Conservation (phyloP, 2,113 vertebrate genomes). For the Coracopsis vasa region DNA sequence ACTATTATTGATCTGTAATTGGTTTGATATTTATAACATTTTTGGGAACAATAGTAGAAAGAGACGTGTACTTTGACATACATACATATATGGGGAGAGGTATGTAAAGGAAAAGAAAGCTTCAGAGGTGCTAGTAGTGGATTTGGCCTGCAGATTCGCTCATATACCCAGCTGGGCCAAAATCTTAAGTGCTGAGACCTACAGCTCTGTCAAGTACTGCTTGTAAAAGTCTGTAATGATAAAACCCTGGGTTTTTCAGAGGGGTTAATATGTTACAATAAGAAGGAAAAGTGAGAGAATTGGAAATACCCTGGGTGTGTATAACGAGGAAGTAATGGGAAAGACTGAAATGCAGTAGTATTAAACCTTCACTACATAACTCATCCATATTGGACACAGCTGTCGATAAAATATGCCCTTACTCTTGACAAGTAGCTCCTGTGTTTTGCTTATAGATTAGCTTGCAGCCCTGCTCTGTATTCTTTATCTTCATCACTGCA, state of each 20-base stretch:
- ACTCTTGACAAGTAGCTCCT: slow-evolving; percentile 75
- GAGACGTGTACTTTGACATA: neutral
- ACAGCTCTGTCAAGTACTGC: neutral
- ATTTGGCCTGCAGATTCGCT: neutral
- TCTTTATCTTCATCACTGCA: slow-evolving; percentile 80
- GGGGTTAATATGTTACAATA: slow-evolving; percentile 50
- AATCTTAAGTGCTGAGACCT: neutral
- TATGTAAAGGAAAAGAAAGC: neutral
- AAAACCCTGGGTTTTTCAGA: neutral
- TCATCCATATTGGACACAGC: slow-evolving; percentile 79
- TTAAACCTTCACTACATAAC: slow-evolving; percentile 72
- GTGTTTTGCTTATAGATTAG: slow-evolving; percentile 79
- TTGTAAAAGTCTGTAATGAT: neutral
- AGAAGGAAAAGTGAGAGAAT: slow-evolving; percentile 23
- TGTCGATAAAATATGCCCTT: slow-evolving; percentile 79
- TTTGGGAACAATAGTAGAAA: neutral
- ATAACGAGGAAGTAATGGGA: neutral
- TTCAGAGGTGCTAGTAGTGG: neutral
- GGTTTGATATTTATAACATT: neutral
- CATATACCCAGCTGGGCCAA: neutral
- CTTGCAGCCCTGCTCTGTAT: slow-evolving; percentile 75
- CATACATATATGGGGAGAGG: neutral
- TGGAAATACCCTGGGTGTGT: slow-evolving; percentile 13
- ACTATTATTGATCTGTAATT: neutral
- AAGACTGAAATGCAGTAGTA: slow-evolving; percentile 63